Percentiles rank a stretch among this genome's conserved stretches.
These are phyloP conservation scores for Andricus quercusramuli DNA, from an alignment of 2,888 invertebrate species.

Conservation along the genomic window DNA sequence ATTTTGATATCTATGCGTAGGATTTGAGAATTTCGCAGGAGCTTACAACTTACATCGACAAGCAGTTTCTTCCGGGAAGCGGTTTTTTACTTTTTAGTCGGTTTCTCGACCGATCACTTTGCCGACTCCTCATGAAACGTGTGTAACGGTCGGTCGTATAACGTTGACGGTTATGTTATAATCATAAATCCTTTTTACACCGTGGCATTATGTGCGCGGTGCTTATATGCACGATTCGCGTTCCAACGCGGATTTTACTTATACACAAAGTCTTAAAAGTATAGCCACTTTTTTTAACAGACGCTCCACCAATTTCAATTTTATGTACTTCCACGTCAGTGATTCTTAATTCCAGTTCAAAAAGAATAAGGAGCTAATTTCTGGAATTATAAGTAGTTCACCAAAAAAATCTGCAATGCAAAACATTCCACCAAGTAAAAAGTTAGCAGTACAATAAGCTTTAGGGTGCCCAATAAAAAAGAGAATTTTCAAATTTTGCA, in stretches of 20 bases:
- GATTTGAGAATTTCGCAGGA: conserved; percentile 9
- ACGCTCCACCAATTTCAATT: conserved; percentile 20
- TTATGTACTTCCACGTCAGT: neutral
- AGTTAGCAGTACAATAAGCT: no score
- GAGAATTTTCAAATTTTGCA: no score
- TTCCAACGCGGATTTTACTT: conserved; percentile 9
- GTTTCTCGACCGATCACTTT: conserved; percentile 27
- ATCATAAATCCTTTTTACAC: conserved; percentile 46
- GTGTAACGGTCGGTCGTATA: conserved; percentile 34
- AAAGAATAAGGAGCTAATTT: no score
- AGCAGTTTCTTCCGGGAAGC: conserved; percentile 23
- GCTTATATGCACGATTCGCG: conserved; percentile 6
- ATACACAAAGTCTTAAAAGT: conserved; percentile 8
- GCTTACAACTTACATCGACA: conserved; percentile 10
- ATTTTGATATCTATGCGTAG: conserved; percentile 19
- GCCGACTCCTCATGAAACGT: conserved; percentile 20
- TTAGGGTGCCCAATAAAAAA: no score
- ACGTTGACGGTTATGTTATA: conserved; percentile 47
- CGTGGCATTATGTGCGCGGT: conserved; percentile 32
- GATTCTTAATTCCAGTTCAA: neutral
- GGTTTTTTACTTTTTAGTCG: conserved; percentile 24
- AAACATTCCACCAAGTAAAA: no score
- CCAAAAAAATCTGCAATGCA: no score
- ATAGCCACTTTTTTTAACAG: conserved; percentile 15
- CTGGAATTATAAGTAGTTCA: no score